Conservation (phyloP, 2,113 vertebrate species). For the Ibidorhyncha struthersii region DNA sequence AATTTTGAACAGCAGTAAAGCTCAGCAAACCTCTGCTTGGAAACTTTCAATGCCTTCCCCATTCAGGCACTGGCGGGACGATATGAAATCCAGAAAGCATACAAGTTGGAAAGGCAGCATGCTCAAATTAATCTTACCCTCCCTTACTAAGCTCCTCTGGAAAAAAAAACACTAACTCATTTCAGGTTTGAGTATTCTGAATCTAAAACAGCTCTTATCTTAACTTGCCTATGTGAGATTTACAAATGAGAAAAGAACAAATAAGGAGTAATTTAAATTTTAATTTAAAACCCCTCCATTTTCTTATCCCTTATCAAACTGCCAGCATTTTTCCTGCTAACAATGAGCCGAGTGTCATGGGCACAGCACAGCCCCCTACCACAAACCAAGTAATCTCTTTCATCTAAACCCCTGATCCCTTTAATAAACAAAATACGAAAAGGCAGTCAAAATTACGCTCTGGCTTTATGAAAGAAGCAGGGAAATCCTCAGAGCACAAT, state of each 20-base stretch:
- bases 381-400: conserved; percentile 84
- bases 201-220: conserved; percentile 76
- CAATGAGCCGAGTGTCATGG: conserved; percentile 79
- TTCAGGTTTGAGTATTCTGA: conserved; percentile 61
- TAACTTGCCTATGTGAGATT: conserved; percentile 77
- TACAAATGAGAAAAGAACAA: conserved; percentile 79
- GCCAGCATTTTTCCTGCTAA: conserved; percentile 79
- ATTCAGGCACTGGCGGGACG: not conserved
- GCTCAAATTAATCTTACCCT: conserved; percentile 15
- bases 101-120: conserved; percentile 32
- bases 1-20: not conserved
- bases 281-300: conserved; percentile 81
- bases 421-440: conserved; percentile 90
- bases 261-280: conserved; percentile 84
- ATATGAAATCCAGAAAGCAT: conserved; percentile 61
- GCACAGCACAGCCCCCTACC: conserved; percentile 71
- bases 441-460: conserved; percentile 80
- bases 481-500: conserved; percentile 86
- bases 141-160: not conserved
- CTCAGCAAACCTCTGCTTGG: not conserved
- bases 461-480: conserved; percentile 83
- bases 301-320: conserved; percentile 84
- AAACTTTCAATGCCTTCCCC: not conserved
- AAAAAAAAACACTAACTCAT: conserved; percentile 42
- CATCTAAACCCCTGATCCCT: conserved; percentile 83